These are phyloP conservation scores for Dinoponera quadriceps DNA, from an alignment of 1,140 invertebrate genomes.

Conservation along the genomic window DNA sequence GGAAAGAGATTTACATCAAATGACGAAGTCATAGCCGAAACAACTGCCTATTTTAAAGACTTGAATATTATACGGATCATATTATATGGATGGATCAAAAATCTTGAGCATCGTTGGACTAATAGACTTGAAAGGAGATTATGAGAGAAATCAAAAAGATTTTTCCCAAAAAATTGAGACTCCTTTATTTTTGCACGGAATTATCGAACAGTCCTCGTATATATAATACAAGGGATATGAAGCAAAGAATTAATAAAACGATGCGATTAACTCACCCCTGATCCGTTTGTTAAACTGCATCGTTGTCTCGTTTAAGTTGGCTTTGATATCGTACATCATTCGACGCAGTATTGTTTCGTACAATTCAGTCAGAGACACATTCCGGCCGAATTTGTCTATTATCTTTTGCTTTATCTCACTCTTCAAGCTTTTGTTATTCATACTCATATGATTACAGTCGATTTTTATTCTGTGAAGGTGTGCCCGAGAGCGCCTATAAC, in stretches of 20 bases:
- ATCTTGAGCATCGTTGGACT: no score
- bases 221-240: no score
- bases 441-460: constrained; percentile 87
- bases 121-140: no score
- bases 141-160: no score
- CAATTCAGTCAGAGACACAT: constrained; percentile 86
- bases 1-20: no score
- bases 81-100: no score
- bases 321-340: constrained; percentile 86
- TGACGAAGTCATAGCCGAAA: no score
- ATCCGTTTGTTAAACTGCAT: constrained; percentile 82
- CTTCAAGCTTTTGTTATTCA: constrained; percentile 85
- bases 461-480: constrained; percentile 86
- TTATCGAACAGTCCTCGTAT: no score
- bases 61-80: no score
- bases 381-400: constrained; percentile 87
- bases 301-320: constrained; percentile 83
- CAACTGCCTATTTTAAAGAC: no score
- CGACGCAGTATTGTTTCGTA: constrained; percentile 87
- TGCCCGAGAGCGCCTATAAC: constrained; percentile 83
- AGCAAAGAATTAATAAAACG: constrained; percentile 10
- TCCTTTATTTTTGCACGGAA: no score
- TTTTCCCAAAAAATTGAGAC: no score
- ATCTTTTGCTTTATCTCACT: constrained; percentile 85
- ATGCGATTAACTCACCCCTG: constrained; percentile 67